Evolutionary conservation across 92 coral and sea anemone species (phyloP).

Genomic region (Metridium senile): DNA sequence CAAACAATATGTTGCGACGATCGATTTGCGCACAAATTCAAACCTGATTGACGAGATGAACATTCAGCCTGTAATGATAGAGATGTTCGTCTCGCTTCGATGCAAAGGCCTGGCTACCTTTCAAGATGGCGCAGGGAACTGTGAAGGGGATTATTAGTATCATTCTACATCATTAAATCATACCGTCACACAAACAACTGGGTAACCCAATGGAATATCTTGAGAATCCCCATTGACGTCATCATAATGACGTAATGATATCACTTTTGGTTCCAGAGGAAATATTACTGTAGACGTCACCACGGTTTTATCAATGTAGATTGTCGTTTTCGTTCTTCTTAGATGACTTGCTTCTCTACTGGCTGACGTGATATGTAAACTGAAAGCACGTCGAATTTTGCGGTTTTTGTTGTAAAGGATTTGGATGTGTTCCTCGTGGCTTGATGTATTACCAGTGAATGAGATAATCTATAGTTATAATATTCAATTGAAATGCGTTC

Average conservation of each 20-base stretch:
- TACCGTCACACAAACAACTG: conserved; percentile 97
- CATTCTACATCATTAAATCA: conserved; percentile 8
- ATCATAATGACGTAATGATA: conserved; percentile 90
- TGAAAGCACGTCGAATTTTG: conserved; percentile 87
- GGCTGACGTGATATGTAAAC: conserved; percentile 66
- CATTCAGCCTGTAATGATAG: too few relatives aligned
- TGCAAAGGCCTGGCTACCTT: too few relatives aligned
- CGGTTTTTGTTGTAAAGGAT: conserved; percentile 72
- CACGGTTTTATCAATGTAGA: conserved; percentile 77
- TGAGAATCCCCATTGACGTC: conserved; percentile 67
- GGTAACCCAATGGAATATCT: conserved; percentile 82
- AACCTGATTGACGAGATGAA: too few relatives aligned
- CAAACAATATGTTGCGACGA: too few relatives aligned
- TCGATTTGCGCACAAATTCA: too few relatives aligned
- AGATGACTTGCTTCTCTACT: conserved; percentile 46
- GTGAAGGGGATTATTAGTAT: background rate
- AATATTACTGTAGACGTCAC: conserved; percentile 76
- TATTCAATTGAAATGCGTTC: too few relatives aligned
- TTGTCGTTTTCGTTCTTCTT: conserved; percentile 68
- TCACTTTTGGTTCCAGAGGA: conserved; percentile 86
- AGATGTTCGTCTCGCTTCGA: too few relatives aligned
- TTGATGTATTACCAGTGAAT: conserved; percentile 62
- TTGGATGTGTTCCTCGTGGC: conserved; percentile 49
- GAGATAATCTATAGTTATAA: conserved; percentile 57
- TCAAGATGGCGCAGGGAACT: background rate